Base-by-base conservation (phyloP, 2,797 vertebrate species). In the Sebastolobus altivelis region DNA sequence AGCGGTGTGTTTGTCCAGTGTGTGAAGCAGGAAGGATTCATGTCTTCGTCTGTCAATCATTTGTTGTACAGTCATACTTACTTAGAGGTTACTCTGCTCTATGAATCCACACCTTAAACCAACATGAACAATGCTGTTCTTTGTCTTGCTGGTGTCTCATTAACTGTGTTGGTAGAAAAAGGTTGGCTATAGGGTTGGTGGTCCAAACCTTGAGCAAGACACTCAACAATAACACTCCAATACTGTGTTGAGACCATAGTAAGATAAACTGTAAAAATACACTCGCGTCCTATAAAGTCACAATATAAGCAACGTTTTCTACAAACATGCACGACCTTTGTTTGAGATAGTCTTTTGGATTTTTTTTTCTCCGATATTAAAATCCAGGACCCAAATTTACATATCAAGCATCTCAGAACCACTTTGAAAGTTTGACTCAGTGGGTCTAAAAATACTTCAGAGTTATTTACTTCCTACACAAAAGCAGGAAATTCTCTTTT, bases 371-470 rank as follows among this genome's bases (percentile, higher is more conserved):
- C 59, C 40, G 10, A 59, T 54, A 75, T 75, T 49, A 49, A 63
- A 46, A 52, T 77, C 75, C 74, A 79, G 25, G 31, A 82, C 65
- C 63, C 18, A 27, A 35, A 92, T 90, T 89, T 88, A 69, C 88
- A 93, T 74, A 88, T 91, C 79, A 88, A 88, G 84, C 80, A 63
- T 75, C 61, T 88, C 81, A 83, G 62, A 84, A 38, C 0, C 13
- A 33, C 67, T 61, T 38, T 74, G 74, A 65, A 79, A 75, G 75
- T 88, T 86, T 85, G 76, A 84, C 81, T 75, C 46, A 49, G 18
- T 49, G 78, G 18, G 52, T 38, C 84, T 91, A 90, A 90, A 93
- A 93, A 89, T 92, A 93, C 55, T 81, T 89, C 56, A 82, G 67
- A 89, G 66, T 71, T 87, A 77, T 89, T 82, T 84, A 74, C 66